phyloP scores from a whole-genome alignment of 2,888 invertebrate genomes.

The Dicranocentrus wangi region DNA sequence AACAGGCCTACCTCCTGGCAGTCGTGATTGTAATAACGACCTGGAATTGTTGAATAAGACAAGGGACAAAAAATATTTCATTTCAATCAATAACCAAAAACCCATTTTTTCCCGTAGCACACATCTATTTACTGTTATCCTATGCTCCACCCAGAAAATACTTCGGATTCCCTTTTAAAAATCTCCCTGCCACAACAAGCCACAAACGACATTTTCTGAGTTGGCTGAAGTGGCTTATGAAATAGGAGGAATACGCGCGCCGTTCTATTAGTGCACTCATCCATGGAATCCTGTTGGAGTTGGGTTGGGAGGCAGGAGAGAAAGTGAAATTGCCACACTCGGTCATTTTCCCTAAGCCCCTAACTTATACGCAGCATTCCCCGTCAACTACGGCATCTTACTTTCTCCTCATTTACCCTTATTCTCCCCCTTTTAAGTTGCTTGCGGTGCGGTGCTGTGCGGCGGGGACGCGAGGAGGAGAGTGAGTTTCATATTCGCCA shows the following conservation, averaged over 20 bases:
- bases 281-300: conserved; percentile 16
- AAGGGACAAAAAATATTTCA: too few relatives aligned
- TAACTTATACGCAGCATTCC: too few relatives aligned
- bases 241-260: conserved; percentile 13
- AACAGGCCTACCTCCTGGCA: too few relatives aligned
- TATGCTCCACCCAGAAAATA: too few relatives aligned
- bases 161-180: too few relatives aligned
- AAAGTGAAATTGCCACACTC: conserved; percentile 14
- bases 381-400: neutral
- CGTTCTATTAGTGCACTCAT: conserved; percentile 32
- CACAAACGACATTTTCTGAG: conserved; percentile 11
- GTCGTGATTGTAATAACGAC: too few relatives aligned
- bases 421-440: neutral
- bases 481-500: neutral
- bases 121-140: too few relatives aligned
- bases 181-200: too few relatives aligned
- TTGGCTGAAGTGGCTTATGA: conserved; percentile 17
- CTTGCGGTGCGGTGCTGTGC: too few relatives aligned
- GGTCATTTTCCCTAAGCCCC: conserved; percentile 1
- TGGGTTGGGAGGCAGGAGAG: neutral
- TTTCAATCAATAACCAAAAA: too few relatives aligned
- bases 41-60: too few relatives aligned
- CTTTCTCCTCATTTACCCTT: neutral
- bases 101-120: too few relatives aligned
- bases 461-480: neutral